Base-by-base conservation (phyloP, 2,888 invertebrate genomes). In the Argyresthia goedartella region DNA sequence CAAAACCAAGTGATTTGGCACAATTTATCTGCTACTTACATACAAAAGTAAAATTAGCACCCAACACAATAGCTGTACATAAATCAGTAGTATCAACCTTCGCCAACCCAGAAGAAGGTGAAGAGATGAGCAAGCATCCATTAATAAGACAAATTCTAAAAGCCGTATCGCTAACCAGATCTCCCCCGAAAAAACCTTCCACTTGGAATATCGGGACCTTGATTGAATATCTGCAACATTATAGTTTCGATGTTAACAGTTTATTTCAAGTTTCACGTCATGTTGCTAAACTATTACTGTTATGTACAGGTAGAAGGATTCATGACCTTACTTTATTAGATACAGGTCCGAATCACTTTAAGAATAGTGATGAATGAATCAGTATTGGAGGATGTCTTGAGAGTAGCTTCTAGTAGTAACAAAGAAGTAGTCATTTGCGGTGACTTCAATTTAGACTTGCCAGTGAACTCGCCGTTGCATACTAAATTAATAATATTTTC, bases 21-120 rank as follows among this genome's bases (percentile, higher is more conserved):
- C 9, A 44, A 44, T 44, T 44, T 44, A 13, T 44, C 15, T 13
- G n/a, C 14, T 44, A 14, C 15, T 13, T 44, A 9, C 44, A 44
- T 44, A 44, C 8, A 44, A 15, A 44, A n/a, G 15, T 14, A 44
- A 44, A 44, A 44, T 14, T 44, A 13, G 14, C 46, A 15, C 46
- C 39, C 25, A 25, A 6, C 25, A 54, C 63, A 2, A 57, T 64
- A 16, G 55, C 53, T 8, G 50, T 64, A 11, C 62, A 60, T 47
- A 63, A 63, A 48, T 63, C 63, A 33, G 60, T 60, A 1, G 58
- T 63, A 41, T 53, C 55, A 14, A 59, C 58, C 4, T 57, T 62
- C n/a, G 53, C 57, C 6, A 56, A 61, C 50, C 59, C 60, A 36
- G 47, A 14, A 44, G 54, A 49, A n/a, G 9, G 51, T 8, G 14